phyloP scores from a whole-genome alignment of 2,797 vertebrate genomes.

The Naso thynnoides region DNA sequence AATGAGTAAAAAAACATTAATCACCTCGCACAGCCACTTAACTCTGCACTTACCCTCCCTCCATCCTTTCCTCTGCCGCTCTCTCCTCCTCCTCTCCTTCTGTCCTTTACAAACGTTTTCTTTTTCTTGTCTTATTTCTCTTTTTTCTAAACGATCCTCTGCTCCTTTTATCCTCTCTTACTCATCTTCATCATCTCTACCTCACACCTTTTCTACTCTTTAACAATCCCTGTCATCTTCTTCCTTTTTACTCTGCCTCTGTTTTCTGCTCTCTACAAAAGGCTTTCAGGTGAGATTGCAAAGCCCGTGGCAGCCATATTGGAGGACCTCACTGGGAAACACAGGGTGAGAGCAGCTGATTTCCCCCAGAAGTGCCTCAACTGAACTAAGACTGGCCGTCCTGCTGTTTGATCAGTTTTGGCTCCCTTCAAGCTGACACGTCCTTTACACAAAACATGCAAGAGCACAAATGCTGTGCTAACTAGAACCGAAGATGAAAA shows the following conservation, averaged over 20 bases:
- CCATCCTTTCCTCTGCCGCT: neutral
- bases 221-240: too few species aligned
- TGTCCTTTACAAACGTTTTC: too few species aligned
- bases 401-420: neutral
- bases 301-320: neutral
- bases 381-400: neutral
- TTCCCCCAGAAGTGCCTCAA: too few species aligned
- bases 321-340: neutral
- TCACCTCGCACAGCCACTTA: conserved; percentile 61
- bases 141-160: too few species aligned
- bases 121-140: neutral
- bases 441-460: too few species aligned
- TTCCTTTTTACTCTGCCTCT: neutral
- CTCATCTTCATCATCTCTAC: too few species aligned
- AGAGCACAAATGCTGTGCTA: too few species aligned
- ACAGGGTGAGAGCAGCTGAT: neutral
- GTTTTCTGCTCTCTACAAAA: too few species aligned
- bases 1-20: conserved; percentile 71
- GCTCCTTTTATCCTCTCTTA: too few species aligned
- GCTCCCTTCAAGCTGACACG: too few species aligned
- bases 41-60: conserved; percentile 34
- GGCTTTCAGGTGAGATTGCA: too few species aligned
- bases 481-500: neutral
- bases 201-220: neutral
- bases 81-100: neutral